phyloP scores from a whole-genome alignment of 1,140 invertebrate species.

The Drosophila willistoni region DNA sequence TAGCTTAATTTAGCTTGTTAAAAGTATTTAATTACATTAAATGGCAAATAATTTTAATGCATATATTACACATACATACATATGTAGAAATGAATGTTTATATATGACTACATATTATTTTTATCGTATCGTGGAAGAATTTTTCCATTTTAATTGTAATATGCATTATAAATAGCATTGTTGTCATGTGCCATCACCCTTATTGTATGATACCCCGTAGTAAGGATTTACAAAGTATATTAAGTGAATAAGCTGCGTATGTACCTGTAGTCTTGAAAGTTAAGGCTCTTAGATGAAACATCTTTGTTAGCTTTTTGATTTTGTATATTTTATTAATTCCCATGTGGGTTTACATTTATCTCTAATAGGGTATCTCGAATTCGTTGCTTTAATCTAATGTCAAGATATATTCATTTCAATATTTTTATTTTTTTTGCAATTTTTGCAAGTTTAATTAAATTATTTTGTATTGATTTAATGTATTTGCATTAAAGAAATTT shows the following conservation, averaged over 20 bases:
- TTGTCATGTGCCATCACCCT: slow-evolving; percentile 45
- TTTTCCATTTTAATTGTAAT: slow-evolving; percentile 44
- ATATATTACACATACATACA: slow-evolving; percentile 28
- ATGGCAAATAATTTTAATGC: slow-evolving; percentile 38
- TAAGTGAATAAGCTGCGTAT: too few relatives aligned
- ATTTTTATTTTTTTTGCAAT: slow-evolving; percentile 5
- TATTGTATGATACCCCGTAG: slow-evolving; percentile 7
- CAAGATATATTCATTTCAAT: background rate
- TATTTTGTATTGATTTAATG: slow-evolving; percentile 74
- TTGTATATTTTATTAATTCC: too few relatives aligned
- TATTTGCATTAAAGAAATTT: slow-evolving; percentile 65
- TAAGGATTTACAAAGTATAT: background rate
- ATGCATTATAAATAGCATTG: slow-evolving; percentile 55
- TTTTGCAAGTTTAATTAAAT: slow-evolving; percentile 67
- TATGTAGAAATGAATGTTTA: slow-evolving; percentile 1
- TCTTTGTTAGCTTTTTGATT: too few relatives aligned
- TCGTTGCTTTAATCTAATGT: background rate
- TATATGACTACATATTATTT: slow-evolving; percentile 15
- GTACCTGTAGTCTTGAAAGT: too few relatives aligned
- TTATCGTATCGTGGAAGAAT: slow-evolving; percentile 41
- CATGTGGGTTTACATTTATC: background rate
- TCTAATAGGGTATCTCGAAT: background rate
- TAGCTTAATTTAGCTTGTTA: slow-evolving; percentile 48
- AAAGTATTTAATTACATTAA: slow-evolving; percentile 50
- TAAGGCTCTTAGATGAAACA: too few relatives aligned